A percentile compares a stretch with the other conserved stretches of the same genome.
Conservation (phyloP, 2,113 vertebrate genomes). For the Notechis scutatus region DNA sequence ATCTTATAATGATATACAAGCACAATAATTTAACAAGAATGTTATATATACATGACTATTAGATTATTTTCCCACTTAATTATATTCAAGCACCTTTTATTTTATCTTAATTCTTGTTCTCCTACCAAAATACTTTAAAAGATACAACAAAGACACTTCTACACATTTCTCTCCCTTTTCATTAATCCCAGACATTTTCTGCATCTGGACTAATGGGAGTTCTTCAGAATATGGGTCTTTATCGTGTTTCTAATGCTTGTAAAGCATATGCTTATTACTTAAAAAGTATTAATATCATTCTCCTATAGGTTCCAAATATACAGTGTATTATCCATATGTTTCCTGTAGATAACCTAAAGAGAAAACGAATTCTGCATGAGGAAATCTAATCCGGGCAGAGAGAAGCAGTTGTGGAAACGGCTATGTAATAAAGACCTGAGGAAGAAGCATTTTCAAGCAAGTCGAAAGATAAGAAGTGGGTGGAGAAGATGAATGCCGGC, state of each 20-base stretch:
- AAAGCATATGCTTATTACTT: neutral
- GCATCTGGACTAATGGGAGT: neutral
- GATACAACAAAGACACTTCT: neutral
- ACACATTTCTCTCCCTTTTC: neutral
- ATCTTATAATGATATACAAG: neutral
- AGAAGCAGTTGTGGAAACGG: neutral
- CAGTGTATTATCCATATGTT: neutral
- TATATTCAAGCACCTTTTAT: neutral
- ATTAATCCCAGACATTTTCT: neutral
- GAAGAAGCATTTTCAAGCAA: neutral
- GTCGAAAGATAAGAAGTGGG: neutral
- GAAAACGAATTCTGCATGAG: neutral
- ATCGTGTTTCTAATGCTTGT: neutral
- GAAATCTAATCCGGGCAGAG: neutral
- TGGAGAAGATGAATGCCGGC: neutral
- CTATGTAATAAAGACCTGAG: neutral
- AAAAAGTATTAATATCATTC: neutral
- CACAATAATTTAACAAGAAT: slow-evolving; percentile 14
- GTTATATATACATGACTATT: slow-evolving; percentile 25
- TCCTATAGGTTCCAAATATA: neutral
- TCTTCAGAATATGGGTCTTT: neutral
- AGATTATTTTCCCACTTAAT: slow-evolving; percentile 17
- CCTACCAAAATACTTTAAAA: neutral
- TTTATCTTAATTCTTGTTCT: neutral
- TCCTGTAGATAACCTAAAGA: neutral